phyloP scores from a whole-genome alignment of 2,113 vertebrate species.

The Entelurus aequoreus region DNA sequence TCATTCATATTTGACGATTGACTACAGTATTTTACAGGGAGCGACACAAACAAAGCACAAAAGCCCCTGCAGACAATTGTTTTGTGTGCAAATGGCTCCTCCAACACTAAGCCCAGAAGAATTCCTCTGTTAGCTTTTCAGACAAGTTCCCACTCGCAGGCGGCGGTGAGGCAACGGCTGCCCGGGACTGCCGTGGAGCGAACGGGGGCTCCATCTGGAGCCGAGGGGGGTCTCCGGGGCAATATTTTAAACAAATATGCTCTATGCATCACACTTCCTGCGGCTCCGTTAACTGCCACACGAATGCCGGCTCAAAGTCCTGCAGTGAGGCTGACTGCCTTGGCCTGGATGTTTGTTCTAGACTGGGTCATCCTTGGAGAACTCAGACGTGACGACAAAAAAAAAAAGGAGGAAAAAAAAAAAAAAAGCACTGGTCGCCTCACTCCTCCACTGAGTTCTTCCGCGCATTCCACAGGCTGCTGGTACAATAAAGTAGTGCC shows the following conservation, averaged over 20 bases:
- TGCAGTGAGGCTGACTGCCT: constrained; percentile 29
- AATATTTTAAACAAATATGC: no score
- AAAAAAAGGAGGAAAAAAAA: not conserved
- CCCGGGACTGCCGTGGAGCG: constrained; percentile 18
- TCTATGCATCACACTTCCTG: no score
- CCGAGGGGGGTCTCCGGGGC: constrained; percentile 36
- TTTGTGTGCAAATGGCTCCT: constrained; percentile 36
- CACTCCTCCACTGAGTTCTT: constrained; percentile 52
- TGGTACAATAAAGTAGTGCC: constrained; percentile 67
- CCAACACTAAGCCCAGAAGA: constrained; percentile 66
- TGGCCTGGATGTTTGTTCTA: constrained; percentile 60
- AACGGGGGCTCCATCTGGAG: constrained; percentile 31
- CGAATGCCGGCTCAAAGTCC: constrained; percentile 39
- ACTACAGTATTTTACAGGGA: no score
- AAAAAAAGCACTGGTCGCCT: constrained; percentile 7
- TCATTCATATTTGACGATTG: no score
- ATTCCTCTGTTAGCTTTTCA: constrained; percentile 66
- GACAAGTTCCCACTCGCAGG: constrained; percentile 75
- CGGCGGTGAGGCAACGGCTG: constrained; percentile 49
- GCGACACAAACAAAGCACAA: constrained; percentile 11
- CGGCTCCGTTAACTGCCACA: constrained; percentile 49
- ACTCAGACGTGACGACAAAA: constrained; percentile 64
- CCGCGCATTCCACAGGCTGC: constrained; percentile 77
- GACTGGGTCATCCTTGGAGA: constrained; percentile 68
- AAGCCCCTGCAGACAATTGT: constrained; percentile 38